phyloP scores from a whole-genome alignment of 2,888 invertebrate species.

The Crossocerus cetratus region DNA sequence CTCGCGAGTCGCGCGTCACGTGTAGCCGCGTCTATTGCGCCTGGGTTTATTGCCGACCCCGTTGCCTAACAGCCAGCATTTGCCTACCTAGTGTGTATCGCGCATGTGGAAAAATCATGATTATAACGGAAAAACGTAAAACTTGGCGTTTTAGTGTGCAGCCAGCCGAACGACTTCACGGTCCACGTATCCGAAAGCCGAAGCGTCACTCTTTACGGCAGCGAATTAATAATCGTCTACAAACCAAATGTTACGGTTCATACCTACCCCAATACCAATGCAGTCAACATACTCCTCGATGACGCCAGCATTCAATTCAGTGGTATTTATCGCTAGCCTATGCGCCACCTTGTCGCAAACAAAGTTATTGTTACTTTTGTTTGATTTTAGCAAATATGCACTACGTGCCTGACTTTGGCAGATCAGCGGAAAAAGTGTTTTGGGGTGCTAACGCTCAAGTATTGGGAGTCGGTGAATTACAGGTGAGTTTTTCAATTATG shows the following conservation, averaged over 20 bases:
- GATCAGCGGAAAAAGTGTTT: background rate
- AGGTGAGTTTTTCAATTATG: background rate
- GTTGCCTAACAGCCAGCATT: background rate
- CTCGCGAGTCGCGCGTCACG: background rate
- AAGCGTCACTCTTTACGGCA: constrained; percentile 30
- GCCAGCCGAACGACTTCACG: constrained; percentile 29
- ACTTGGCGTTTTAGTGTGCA: constrained; percentile 31
- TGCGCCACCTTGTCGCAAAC: background rate
- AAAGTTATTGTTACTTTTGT: too few species aligned
- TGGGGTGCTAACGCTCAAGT: background rate
- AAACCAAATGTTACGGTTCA: constrained; percentile 18
- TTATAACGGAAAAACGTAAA: background rate
- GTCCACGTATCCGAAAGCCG: constrained; percentile 33
- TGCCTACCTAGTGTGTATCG: background rate
- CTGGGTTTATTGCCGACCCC: background rate
- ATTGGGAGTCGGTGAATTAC: background rate
- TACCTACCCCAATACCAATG: constrained; percentile 30
- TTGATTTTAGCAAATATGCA: background rate
- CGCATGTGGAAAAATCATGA: constrained; percentile 9
- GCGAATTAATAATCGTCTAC: constrained; percentile 36
- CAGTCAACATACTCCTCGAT: constrained; percentile 45
- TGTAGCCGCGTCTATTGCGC: background rate
- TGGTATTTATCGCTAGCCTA: constrained; percentile 27
- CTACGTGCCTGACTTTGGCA: background rate
- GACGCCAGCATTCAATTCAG: constrained; percentile 39